Percentiles rank a stretch among this genome's conserved stretches.
Evolutionary conservation across 2,888 invertebrate species (phyloP).

Genomic region (Girardia tigrina): DNA sequence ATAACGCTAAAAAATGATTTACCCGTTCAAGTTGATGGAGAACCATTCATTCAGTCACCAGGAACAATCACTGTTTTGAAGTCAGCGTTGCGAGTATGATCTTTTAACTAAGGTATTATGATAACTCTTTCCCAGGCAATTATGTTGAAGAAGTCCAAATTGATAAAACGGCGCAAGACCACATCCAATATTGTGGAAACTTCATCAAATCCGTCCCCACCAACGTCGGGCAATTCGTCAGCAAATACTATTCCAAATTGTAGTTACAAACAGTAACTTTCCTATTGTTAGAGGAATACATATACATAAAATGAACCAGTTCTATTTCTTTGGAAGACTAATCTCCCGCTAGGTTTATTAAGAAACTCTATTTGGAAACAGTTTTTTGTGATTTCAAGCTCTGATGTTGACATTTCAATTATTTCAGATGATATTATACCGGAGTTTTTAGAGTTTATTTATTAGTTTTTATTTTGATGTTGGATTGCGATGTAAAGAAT

Average conservation of each 20-base stretch:
- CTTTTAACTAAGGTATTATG: too few species aligned
- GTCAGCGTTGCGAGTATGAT: slow-evolving; percentile 64
- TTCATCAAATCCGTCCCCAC: not conserved
- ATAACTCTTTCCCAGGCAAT: not conserved
- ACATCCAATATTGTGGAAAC: not conserved
- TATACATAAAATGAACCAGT: too few species aligned
- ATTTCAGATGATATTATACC: too few species aligned
- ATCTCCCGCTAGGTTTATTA: too few species aligned
- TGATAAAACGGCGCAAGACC: not conserved
- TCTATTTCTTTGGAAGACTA: too few species aligned
- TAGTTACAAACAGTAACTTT: not conserved
- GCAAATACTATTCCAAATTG: not conserved
- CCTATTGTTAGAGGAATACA: too few species aligned
- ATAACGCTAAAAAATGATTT: slow-evolving; percentile 88
- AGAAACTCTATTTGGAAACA: too few species aligned
- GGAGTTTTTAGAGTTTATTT: too few species aligned
- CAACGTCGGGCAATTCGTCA: not conserved
- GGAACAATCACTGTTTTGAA: slow-evolving; percentile 94
- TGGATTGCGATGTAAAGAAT: too few species aligned
- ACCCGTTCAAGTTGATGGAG: slow-evolving; percentile 97
- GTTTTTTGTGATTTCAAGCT: too few species aligned
- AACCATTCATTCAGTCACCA: slow-evolving; percentile 95
- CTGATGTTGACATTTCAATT: too few species aligned
- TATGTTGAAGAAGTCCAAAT: not conserved
- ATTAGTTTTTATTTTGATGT: too few species aligned